A percentile compares a stretch with the other conserved stretches of the same genome.
Evolutionary conservation across 2,888 invertebrate genomes (phyloP).

Genomic region (Andrena marginata): DNA sequence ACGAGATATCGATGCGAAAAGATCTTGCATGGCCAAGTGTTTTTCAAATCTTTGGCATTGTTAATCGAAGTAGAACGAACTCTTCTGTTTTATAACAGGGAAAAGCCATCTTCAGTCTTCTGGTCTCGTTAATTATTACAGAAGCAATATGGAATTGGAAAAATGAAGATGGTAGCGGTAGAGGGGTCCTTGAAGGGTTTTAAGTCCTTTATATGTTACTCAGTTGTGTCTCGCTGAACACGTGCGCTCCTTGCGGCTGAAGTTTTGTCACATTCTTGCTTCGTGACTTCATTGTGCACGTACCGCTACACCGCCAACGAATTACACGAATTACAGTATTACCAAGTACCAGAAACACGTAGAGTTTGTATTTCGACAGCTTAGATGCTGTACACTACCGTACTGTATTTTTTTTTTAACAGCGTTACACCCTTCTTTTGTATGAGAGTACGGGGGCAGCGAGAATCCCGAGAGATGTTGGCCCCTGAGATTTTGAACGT

Average conservation of each 20-base stretch:
- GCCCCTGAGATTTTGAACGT: not conserved
- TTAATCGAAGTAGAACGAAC: conserved; percentile 22
- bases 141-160: not conserved
- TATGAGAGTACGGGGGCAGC: conserved; percentile 39
- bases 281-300: conserved; percentile 62
- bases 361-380: conserved; percentile 21
- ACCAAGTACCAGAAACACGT: conserved; percentile 29
- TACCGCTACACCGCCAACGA: conserved; percentile 34
- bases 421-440: not conserved
- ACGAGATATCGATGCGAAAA: conserved; percentile 11
- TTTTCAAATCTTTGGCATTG: conserved; percentile 23
- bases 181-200: conserved; percentile 35
- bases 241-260: conserved; percentile 57
- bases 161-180: not conserved
- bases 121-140: not conserved
- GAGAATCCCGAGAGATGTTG: not conserved
- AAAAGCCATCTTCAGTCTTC: conserved; percentile 16
- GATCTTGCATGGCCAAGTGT: conserved; percentile 58
- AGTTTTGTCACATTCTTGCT: conserved; percentile 49
- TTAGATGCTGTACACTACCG: conserved; percentile 16
- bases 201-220: conserved; percentile 40
- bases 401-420: conserved; percentile 3
- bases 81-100: not conserved
- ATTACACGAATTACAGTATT: conserved; percentile 25
- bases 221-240: conserved; percentile 57